phyloP scores from a whole-genome alignment of 2,113 vertebrate species.

The Furnarius figulus region DNA sequence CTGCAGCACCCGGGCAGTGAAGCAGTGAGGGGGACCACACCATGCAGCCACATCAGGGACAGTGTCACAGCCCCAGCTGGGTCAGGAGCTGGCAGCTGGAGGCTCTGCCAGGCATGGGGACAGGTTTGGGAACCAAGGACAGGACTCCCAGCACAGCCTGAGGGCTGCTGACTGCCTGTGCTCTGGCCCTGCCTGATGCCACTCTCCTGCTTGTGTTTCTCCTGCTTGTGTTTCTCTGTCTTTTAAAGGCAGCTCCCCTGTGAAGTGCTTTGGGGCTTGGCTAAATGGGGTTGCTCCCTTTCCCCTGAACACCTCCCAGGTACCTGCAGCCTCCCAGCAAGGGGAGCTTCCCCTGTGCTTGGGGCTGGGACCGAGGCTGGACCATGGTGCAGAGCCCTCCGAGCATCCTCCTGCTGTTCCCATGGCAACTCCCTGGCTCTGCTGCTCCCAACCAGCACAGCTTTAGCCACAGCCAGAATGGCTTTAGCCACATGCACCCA shows the following conservation, averaged over 20 bases:
- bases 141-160: not conserved
- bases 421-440: slow-evolving; percentile 1
- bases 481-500: not conserved
- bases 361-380: accelerated
- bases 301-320: not conserved
- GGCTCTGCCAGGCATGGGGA: not conserved
- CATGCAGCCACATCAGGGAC: accelerated
- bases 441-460: accelerated
- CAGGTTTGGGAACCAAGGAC: too few relatives aligned
- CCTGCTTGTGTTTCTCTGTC: accelerated
- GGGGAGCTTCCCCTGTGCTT: accelerated
- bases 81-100: not conserved
- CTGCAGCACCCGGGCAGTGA: not conserved
- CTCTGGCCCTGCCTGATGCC: not conserved
- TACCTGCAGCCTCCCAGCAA: not conserved
- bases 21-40: accelerated
- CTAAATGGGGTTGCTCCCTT: not conserved
- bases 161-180: too few relatives aligned
- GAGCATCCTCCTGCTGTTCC: slow-evolving; percentile 31
- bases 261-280: too few relatives aligned
- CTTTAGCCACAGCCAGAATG: not conserved
- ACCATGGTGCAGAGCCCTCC: accelerated
- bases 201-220: not conserved
- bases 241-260: not conserved
- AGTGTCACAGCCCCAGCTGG: not conserved